A percentile compares a stretch with the other conserved stretches of the same genome.
Evolutionary conservation across 2,113 vertebrate genomes (phyloP).

Genomic region (Heliornis fulica): DNA sequence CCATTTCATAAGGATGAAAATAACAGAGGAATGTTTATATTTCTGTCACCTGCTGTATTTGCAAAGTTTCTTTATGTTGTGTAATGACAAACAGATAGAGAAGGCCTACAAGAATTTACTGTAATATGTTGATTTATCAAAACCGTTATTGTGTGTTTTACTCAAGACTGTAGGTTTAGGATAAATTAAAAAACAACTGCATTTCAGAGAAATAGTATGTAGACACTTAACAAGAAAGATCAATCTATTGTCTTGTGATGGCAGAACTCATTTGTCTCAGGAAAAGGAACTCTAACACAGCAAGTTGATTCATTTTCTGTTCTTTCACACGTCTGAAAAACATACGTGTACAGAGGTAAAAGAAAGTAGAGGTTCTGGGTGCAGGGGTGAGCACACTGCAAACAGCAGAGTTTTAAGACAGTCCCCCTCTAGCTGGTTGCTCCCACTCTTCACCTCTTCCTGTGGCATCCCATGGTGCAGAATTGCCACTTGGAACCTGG

Average conservation of each 20-base stretch:
- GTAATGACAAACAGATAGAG: not conserved
- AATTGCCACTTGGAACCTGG: not conserved
- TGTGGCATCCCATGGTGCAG: not conserved
- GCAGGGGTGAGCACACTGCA: not conserved
- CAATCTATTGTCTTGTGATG: not conserved
- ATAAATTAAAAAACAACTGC: not conserved
- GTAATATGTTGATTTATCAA: not conserved
- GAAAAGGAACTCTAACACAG: not conserved
- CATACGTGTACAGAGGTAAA: not conserved
- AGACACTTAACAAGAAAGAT: not conserved
- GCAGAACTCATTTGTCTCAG: not conserved
- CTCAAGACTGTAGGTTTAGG: not conserved
- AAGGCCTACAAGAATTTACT: not conserved
- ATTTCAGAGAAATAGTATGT: not conserved
- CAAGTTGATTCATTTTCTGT: not conserved
- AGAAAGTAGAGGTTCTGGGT: not conserved
- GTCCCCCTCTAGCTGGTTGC: not conserved
- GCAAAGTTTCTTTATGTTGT: not conserved
- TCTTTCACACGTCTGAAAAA: not conserved
- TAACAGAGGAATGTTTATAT: not conserved
- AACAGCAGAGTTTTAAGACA: accelerated
- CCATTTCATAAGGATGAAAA: not conserved
- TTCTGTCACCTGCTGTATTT: not conserved
- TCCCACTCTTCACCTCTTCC: not conserved
- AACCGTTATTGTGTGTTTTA: not conserved